Conservation (phyloP, 2,888 invertebrate genomes). For the Oscheius sp. region DNA sequence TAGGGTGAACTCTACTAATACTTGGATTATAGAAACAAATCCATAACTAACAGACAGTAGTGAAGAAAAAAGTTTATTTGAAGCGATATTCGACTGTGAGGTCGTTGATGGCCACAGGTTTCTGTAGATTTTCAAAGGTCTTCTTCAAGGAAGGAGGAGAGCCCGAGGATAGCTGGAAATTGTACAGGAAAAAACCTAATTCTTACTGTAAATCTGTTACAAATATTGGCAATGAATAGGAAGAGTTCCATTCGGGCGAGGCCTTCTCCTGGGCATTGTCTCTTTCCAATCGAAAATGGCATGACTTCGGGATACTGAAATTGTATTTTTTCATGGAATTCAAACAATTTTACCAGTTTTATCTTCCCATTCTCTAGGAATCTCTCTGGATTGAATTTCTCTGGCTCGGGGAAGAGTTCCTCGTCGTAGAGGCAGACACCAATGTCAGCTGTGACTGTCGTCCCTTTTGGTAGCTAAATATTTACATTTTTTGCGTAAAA, state of each 20-base stretch:
- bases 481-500: not conserved
- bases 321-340: not conserved
- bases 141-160: slow-evolving; percentile 2
- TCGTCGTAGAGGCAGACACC: slow-evolving; percentile 9
- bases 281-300: slow-evolving; percentile 46
- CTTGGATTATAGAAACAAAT: too few relatives aligned
- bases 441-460: slow-evolving; percentile 5
- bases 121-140: not conserved
- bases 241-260: slow-evolving; percentile 48
- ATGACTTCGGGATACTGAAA: slow-evolving; percentile 33
- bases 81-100: not conserved
- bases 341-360: slow-evolving; percentile 32
- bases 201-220: slow-evolving; percentile 41
- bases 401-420: slow-evolving; percentile 21
- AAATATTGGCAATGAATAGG: slow-evolving; percentile 42
- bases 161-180: not conserved
- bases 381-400: slow-evolving; percentile 42
- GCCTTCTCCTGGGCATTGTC: slow-evolving; percentile 44
- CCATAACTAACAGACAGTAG: too few relatives aligned
- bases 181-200: not conserved
- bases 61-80: slow-evolving; percentile 4
- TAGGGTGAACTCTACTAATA: too few relatives aligned
- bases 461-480: slow-evolving; percentile 23
- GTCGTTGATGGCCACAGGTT: not conserved
- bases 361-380: slow-evolving; percentile 62